These are phyloP conservation scores for Machimus atricapillus DNA, from an alignment of 2,888 invertebrate species.

Conservation along the genomic window DNA sequence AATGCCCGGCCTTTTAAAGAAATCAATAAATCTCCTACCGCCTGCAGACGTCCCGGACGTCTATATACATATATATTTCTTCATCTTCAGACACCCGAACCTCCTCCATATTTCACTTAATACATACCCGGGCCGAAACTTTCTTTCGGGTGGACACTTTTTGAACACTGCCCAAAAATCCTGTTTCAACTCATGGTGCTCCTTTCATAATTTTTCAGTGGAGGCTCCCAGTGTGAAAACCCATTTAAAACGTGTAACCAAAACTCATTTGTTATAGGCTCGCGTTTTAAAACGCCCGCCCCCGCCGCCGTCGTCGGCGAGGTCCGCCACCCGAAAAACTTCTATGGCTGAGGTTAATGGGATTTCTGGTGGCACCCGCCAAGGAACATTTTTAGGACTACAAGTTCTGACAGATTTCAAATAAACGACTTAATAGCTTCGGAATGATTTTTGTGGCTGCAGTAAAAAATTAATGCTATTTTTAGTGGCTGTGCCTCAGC, in stretches of 20 bases:
- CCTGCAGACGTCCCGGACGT: not conserved
- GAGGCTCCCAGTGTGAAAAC: not conserved
- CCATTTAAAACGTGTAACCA: not conserved
- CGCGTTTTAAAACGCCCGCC: not conserved
- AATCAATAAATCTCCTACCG: slow-evolving; percentile 28
- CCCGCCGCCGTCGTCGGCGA: not conserved
- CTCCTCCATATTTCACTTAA: not conserved
- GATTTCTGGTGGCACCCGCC: not conserved
- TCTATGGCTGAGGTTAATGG: slow-evolving; percentile 5
- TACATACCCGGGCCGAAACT: slow-evolving; percentile 19
- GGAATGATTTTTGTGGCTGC: not conserved
- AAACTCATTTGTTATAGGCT: not conserved
- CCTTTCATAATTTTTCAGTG: not conserved
- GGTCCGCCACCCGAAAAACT: not conserved
- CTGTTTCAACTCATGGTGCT: not conserved
- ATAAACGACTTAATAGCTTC: not conserved
- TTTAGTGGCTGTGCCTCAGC: not conserved
- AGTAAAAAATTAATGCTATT: not conserved
- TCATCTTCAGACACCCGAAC: not conserved
- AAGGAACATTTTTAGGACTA: not conserved
- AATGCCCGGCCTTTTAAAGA: not conserved
- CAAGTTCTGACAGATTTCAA: slow-evolving; percentile 4
- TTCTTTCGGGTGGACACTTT: slow-evolving; percentile 43
- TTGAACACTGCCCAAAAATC: slow-evolving; percentile 41
- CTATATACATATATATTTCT: not conserved